These are phyloP conservation scores for Aurelia aurita DNA, from an alignment of 30 jellyfish, hydroid and myxozoan species.

Conservation along the genomic window DNA sequence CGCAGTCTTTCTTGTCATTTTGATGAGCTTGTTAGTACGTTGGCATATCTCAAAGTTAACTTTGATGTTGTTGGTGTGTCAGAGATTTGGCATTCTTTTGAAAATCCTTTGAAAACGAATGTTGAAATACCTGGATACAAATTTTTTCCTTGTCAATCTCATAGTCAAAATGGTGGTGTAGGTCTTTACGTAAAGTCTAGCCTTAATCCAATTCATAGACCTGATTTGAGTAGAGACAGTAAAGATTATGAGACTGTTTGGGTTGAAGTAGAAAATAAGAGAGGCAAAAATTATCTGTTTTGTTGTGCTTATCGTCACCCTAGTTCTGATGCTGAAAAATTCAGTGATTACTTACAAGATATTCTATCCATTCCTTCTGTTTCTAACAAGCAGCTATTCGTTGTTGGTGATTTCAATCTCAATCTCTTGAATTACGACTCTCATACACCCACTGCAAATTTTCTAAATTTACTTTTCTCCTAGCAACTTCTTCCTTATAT, in stretches of 20 bases:
- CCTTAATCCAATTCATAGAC: background rate
- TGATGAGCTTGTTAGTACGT: too few relatives aligned
- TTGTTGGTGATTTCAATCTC: background rate
- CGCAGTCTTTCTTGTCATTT: background rate
- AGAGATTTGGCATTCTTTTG: too few relatives aligned
- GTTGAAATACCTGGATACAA: too few relatives aligned
- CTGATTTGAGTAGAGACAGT: background rate
- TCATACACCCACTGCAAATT: background rate
- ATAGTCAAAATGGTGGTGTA: constrained; percentile 25
- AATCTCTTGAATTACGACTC: constrained; percentile 22
- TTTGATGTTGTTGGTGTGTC: too few relatives aligned
- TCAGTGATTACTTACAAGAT: background rate
- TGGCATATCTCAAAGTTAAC: too few relatives aligned
- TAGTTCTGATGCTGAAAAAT: background rate
- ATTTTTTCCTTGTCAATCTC: background rate
- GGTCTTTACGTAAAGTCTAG: constrained; percentile 27
- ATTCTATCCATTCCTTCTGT: background rate
- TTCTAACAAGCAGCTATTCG: background rate
- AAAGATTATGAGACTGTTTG: constrained; percentile 18
- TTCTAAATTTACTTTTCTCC: background rate
- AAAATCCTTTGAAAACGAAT: too few relatives aligned
- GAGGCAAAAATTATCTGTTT: background rate
- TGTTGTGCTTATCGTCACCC: background rate
- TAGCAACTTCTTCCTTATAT: background rate
- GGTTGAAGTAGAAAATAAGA: constrained; percentile 18